Conservation (phyloP, 2,888 invertebrate species). For the Smittia aterrima region DNA sequence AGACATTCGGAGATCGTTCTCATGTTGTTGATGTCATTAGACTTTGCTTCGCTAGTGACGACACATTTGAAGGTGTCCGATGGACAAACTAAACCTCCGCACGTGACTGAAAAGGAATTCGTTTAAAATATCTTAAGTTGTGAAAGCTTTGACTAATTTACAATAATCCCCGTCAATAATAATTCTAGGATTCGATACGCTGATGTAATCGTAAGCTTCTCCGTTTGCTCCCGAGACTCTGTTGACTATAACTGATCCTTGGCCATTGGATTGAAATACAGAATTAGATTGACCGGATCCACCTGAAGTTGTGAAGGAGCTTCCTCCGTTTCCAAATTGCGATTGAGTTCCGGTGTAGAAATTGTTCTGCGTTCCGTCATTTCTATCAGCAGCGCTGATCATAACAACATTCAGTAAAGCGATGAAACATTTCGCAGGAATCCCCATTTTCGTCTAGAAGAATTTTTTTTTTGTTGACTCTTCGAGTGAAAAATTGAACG, state of each 20-base stretch:
- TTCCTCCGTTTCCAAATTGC: neutral
- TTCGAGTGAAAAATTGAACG: too few relatives aligned
- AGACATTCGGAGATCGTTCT: conserved; percentile 22
- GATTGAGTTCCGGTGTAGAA: too few relatives aligned
- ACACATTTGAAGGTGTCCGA: conserved; percentile 1
- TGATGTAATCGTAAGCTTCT: neutral
- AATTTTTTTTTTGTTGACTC: too few relatives aligned
- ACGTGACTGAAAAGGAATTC: conserved; percentile 13
- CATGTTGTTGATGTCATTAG: conserved; percentile 6
- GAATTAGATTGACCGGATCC: neutral
- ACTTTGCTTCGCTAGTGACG: conserved; percentile 13
- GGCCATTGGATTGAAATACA: neutral
- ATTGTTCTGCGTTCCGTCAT: too few relatives aligned
- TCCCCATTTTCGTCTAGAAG: too few relatives aligned
- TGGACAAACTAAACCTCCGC: conserved; percentile 1
- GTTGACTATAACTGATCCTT: neutral
- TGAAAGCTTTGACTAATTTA: neutral
- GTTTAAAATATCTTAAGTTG: neutral
- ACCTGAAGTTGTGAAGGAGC: neutral
- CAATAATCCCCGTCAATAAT: conserved; percentile 19
- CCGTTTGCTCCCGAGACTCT: neutral
- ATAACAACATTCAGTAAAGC: too few relatives aligned
- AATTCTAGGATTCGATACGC: conserved; percentile 16
- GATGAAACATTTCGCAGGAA: too few relatives aligned
- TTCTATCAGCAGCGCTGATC: too few relatives aligned